Conservation (phyloP, 2,888 invertebrate genomes). For the Apotomis betuletana region DNA sequence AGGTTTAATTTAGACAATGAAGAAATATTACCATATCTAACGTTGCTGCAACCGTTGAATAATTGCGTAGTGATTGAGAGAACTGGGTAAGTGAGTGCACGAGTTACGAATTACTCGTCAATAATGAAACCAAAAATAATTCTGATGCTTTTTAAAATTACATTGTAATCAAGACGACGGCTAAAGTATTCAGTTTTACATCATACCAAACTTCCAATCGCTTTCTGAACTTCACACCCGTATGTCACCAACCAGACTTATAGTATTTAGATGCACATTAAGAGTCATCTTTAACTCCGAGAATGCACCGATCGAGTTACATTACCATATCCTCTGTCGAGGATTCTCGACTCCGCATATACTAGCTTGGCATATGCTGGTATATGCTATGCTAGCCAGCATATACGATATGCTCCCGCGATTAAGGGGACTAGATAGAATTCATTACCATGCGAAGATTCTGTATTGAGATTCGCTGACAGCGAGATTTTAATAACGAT, state of each 20-base stretch:
- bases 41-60: no score
- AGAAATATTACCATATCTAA: no score
- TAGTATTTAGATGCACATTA: constrained; percentile 78
- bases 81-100: no score
- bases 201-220: not conserved
- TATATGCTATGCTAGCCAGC: constrained; percentile 31
- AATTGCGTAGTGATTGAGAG: no score
- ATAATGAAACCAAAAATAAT: no score
- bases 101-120: no score
- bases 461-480: constrained; percentile 45
- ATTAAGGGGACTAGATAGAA: constrained; percentile 66
- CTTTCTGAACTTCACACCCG: constrained; percentile 44
- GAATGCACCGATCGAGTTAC: constrained; percentile 73
- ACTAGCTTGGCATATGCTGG: constrained; percentile 20
- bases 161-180: no score
- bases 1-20: no score
- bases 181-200: not conserved
- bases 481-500: constrained; percentile 30
- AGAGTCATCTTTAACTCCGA: constrained; percentile 72
- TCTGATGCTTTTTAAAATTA: no score
- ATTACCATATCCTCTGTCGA: constrained; percentile 75
- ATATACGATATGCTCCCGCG: constrained; percentile 61
- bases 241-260: constrained; percentile 66
- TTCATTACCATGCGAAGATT: constrained; percentile 67
- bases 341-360: constrained; percentile 57